Conservation (phyloP, 92 coral and sea anemone species). For the Chrysogorgia sp. region DNA sequence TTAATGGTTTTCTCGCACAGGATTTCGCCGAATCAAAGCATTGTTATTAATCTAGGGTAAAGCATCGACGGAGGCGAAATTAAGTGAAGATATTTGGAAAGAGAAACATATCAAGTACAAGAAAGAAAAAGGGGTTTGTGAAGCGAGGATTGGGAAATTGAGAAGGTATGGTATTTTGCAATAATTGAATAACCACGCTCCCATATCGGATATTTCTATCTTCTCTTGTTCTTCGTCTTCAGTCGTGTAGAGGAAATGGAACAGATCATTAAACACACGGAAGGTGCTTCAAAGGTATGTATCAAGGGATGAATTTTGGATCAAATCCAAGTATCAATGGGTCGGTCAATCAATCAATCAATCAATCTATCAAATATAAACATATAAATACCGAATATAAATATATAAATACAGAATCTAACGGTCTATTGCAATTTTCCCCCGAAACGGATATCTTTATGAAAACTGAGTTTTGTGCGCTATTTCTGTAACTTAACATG, state of each 20-base stretch:
- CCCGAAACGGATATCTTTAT: no score
- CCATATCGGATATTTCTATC: neutral
- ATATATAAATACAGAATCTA: no score
- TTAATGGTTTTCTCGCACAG: no score
- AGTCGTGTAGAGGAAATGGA: conserved; percentile 91
- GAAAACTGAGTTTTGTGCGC: no score
- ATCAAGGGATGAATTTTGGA: no score
- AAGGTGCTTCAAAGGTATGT: conserved; percentile 81
- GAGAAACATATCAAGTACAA: conserved; percentile 35
- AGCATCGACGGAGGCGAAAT: conserved; percentile 48
- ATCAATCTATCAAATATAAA: no score
- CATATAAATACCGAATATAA: no score
- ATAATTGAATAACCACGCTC: no score
- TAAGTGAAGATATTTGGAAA: conserved; percentile 46
- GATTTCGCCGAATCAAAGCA: no score
- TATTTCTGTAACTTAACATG: neutral
- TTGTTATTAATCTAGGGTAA: conserved; percentile 36
- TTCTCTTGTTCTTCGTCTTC: conserved; percentile 29
- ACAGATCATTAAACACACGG: conserved; percentile 80
- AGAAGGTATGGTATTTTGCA: neutral
- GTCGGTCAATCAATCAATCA: no score
- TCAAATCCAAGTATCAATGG: neutral
- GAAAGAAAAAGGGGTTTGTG: conserved; percentile 5
- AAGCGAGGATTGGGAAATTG: conserved; percentile 26
- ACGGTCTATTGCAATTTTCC: no score